Conservation (phyloP, 2,888 invertebrate species). For the Gastracanthus pulcherrimus region DNA sequence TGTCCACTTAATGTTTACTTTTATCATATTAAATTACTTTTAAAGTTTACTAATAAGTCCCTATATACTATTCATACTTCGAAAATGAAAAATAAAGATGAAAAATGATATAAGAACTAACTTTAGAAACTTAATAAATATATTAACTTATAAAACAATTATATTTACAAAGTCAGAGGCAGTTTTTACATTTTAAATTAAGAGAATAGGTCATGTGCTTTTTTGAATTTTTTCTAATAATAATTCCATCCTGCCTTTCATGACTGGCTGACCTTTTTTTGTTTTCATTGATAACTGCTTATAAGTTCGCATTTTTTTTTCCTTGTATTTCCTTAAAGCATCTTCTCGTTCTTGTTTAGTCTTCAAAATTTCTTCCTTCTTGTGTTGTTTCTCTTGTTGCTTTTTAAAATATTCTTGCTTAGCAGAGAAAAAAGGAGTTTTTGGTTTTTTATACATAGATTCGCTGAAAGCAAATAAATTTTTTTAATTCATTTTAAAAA, state of each 20-base stretch:
- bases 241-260: conserved; percentile 89
- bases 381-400: conserved; percentile 80
- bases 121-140: conserved; percentile 9
- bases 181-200: background rate
- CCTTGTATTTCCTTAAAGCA: conserved; percentile 84
- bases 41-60: too few species aligned
- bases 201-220: background rate
- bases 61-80: too few species aligned
- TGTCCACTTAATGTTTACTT: too few species aligned
- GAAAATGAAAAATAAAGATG: too few species aligned
- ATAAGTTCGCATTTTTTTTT: conserved; percentile 84
- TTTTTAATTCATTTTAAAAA: background rate
- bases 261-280: conserved; percentile 90
- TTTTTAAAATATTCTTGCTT: conserved; percentile 80
- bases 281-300: conserved; percentile 88
- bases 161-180: conserved; percentile 25
- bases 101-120: too few species aligned
- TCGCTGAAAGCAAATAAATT: conserved; percentile 49
- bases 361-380: conserved; percentile 78
- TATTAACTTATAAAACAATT: conserved; percentile 6
- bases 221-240: conserved; percentile 86
- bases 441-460: conserved; percentile 59
- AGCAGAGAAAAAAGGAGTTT: conserved; percentile 78
- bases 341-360: conserved; percentile 81
- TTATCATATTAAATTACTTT: too few species aligned